Base-by-base conservation (phyloP, 1,140 invertebrate species). In the Bactericera cockerelli region DNA sequence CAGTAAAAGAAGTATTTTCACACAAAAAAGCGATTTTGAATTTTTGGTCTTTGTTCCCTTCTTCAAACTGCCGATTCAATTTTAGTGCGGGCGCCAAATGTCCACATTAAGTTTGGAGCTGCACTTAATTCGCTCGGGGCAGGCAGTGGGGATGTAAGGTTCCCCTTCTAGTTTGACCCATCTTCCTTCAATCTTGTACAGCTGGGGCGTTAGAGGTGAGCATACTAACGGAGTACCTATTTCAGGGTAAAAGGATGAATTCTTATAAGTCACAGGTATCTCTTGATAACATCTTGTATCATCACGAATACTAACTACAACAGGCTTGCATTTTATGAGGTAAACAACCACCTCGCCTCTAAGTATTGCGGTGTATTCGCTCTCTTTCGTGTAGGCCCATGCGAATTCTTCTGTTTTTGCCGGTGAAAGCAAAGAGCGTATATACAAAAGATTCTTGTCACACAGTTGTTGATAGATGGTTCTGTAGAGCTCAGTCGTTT, bases 321-420 rank as follows among this genome's bases (percentile, higher is more conserved):
- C n/a, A n/a, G n/a, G n/a, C n/a, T 21, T 56, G 55, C 55, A 56
- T 10, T 56, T 10, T 14, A 56, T 56, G 4, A 56, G 16, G n/a
- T 56, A 10, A 4, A 56, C 33, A 26, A 25, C 55, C 16, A n/a
- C n/a, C n/a, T 56, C 55, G 25, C 55, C 55, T 26, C 11, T 56
- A 4, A 26, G 25, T 26, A 25, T 25, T 16, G 11, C 55, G 6
- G 55, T 56, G 16, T 24, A 56, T 10, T 26, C 55, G 13, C 33
- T 10, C 24, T 56, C 10, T 4, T n/a, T n/a, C n/a, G n/a, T n/a
- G n/a, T n/a, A n/a, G n/a, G n/a, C n/a, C n/a, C n/a, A n/a, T n/a
- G n/a, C 55, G 33, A 56, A 56, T 25, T 56, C 55, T 26, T 56
- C 55, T 26, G 55, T 56, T 8, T 14, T 21, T 19, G 55, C 24